These are phyloP conservation scores for Cyrtodaria siliqua DNA, from an alignment of 2,888 invertebrate species.

Conservation along the genomic window DNA sequence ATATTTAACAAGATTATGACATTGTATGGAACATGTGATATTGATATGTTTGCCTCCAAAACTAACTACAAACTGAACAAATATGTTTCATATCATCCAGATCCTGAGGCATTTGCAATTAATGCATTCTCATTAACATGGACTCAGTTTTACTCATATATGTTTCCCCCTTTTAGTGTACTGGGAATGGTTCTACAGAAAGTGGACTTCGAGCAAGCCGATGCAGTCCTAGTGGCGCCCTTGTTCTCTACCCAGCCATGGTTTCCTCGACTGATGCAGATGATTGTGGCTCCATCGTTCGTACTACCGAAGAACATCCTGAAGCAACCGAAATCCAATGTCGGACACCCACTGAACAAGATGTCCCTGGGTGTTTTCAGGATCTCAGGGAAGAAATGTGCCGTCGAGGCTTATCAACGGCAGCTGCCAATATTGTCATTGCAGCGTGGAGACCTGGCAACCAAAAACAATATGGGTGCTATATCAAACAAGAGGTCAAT, in stretches of 20 bases:
- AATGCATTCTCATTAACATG: constrained; percentile 42
- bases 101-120: constrained; percentile 21
- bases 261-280: constrained; percentile 8
- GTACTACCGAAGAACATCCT: constrained; percentile 7
- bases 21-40: no score
- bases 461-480: neutral
- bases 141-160: constrained; percentile 12
- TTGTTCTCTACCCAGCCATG: constrained; percentile 16
- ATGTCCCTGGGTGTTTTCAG: constrained; percentile 22
- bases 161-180: constrained; percentile 17
- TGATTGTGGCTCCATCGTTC: neutral
- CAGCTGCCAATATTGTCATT: constrained; percentile 2
- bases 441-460: neutral
- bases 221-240: constrained; percentile 9
- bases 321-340: neutral
- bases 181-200: constrained; percentile 7
- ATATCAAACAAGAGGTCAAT: neutral
- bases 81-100: constrained; percentile 32
- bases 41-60: constrained; percentile 42
- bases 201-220: neutral
- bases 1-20: no score
- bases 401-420: constrained; percentile 22
- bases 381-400: constrained; percentile 19
- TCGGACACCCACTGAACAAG: no score
- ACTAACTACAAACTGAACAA: no score